phyloP scores from a whole-genome alignment of 2,797 vertebrate genomes.

The Karalla daura region DNA sequence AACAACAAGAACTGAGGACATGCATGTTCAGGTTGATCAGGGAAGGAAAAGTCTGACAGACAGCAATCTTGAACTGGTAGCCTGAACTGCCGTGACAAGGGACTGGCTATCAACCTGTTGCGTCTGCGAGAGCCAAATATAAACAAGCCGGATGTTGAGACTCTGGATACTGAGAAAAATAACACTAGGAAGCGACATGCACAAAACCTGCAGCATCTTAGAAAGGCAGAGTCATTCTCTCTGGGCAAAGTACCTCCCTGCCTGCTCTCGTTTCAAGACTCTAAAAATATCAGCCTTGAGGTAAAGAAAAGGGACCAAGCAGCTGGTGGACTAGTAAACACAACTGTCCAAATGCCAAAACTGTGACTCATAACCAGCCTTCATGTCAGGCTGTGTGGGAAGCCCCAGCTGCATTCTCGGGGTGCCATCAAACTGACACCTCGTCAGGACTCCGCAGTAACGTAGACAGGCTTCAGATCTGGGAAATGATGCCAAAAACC shows the following conservation, averaged over 20 bases:
- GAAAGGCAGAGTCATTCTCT: conserved; percentile 49
- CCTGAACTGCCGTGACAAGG: too few species aligned
- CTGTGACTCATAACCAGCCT: conserved; percentile 38
- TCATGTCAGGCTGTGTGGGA: background rate
- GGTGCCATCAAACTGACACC: conserved; percentile 1
- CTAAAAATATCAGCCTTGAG: conserved; percentile 78
- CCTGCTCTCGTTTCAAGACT: conserved; percentile 71
- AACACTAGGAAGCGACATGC: background rate
- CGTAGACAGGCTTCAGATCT: accelerated
- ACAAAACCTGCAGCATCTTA: conserved; percentile 41
- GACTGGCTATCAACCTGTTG: too few species aligned
- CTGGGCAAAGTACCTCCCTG: conserved; percentile 24
- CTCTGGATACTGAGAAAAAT: background rate
- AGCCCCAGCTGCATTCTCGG: conserved; percentile 3
- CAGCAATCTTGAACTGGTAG: too few species aligned
- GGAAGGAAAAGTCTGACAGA: too few species aligned
- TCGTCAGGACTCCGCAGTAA: background rate
- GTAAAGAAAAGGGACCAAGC: conserved; percentile 54
- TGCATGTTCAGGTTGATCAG: too few species aligned
- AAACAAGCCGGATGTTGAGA: background rate
- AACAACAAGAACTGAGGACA: too few species aligned
- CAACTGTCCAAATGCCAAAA: conserved; percentile 47
- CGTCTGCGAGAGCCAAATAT: background rate
- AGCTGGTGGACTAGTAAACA: conserved; percentile 66
- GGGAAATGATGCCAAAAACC: background rate